Evolutionary conservation across 2,888 invertebrate species (phyloP).

Genomic region (Ligdia adustata): DNA sequence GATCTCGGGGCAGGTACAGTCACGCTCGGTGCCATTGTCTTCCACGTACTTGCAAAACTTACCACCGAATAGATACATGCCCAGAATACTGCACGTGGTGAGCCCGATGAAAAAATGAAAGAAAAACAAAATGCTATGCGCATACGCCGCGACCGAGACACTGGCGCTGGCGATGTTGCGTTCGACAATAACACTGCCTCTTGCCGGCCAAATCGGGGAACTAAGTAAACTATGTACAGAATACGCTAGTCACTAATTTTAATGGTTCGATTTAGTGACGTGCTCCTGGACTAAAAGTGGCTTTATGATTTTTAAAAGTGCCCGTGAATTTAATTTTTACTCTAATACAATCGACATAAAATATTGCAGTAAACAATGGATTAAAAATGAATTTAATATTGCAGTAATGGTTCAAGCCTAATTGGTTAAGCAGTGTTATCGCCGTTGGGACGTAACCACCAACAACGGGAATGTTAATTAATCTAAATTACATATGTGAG

Average conservation of each 20-base stretch:
- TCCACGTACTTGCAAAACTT: slow-evolving; percentile 99
- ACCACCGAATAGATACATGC: slow-evolving; percentile 99
- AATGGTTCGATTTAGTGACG: slow-evolving; percentile 28
- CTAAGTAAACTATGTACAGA: slow-evolving; percentile 42
- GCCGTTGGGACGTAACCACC: slow-evolving; percentile 68
- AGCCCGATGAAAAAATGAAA: slow-evolving; percentile 81
- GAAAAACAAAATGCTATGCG: slow-evolving; percentile 82
- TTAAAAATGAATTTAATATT: slow-evolving; percentile 25
- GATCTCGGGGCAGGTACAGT: slow-evolving; percentile 97
- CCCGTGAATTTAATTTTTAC: slow-evolving; percentile 61
- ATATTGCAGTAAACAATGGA: neutral
- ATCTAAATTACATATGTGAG: slow-evolving; percentile 60
- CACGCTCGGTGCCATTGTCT: slow-evolving; percentile 91
- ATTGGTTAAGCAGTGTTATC: slow-evolving; percentile 79
- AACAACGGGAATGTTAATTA: slow-evolving; percentile 68
- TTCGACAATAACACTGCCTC: slow-evolving; percentile 70
- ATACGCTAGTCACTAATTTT: slow-evolving; percentile 30
- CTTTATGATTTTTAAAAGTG: slow-evolving; percentile 26
- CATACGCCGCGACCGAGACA: slow-evolving; percentile 74
- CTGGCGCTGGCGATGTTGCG: slow-evolving; percentile 64
- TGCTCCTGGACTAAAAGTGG: slow-evolving; percentile 31
- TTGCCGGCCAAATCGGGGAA: slow-evolving; percentile 34
- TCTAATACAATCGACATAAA: slow-evolving; percentile 36
- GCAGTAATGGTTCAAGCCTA: slow-evolving; percentile 48
- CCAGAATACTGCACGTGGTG: slow-evolving; percentile 94